Evolutionary conservation across 2,888 invertebrate genomes (phyloP).

Genomic region (Bugulina stolonifera): DNA sequence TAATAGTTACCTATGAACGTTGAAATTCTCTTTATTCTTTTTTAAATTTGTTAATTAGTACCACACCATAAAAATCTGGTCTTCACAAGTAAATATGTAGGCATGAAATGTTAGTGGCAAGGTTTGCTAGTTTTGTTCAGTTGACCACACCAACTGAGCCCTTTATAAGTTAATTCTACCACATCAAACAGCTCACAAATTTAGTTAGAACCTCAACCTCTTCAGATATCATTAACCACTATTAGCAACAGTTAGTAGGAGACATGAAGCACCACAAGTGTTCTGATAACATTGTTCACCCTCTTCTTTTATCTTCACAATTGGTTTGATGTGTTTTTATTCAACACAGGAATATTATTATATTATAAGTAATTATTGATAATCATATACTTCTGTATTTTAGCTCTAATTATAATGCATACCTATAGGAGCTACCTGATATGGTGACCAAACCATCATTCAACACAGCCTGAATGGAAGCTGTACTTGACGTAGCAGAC

Average conservation of each 20-base stretch:
- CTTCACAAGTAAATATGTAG: neutral
- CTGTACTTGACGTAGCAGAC: no score
- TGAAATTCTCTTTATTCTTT: neutral
- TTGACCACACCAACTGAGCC: neutral
- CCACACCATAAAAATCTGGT: neutral
- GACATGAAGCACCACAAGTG: slow-evolving; percentile 24
- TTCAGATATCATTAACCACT: slow-evolving; percentile 15
- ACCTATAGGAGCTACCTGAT: no score
- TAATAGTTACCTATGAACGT: neutral
- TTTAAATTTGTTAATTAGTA: neutral
- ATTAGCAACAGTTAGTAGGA: neutral
- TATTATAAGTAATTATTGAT: no score
- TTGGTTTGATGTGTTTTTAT: neutral
- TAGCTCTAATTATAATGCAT: no score
- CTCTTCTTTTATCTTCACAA: slow-evolving; percentile 11
- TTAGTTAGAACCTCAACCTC: slow-evolving; percentile 1
- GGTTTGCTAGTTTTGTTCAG: neutral
- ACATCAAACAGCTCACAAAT: neutral
- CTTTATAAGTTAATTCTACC: neutral
- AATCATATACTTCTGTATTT: no score
- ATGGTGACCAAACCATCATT: no score
- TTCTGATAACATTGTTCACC: neutral
- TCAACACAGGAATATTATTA: no score
- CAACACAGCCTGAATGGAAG: no score
- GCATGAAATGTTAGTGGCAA: neutral